Percentiles rank a stretch among this genome's conserved stretches.
These are phyloP conservation scores for Temnothorax longispinosus DNA, from an alignment of 1,140 invertebrate species.

Conservation along the genomic window DNA sequence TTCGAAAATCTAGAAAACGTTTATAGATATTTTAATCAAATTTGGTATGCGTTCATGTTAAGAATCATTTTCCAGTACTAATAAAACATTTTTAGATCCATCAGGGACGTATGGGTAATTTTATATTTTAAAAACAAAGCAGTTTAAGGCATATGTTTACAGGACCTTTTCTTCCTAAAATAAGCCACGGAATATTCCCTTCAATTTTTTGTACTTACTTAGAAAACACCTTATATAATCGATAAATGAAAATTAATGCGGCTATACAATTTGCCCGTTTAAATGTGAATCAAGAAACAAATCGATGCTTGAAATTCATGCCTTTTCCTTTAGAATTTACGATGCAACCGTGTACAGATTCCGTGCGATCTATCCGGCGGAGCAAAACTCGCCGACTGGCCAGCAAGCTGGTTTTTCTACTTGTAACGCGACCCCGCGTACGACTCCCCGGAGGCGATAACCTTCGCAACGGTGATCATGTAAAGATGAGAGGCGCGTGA, in stretches of 20 bases:
- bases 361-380: background rate
- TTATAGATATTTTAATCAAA: too few species aligned
- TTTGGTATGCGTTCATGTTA: too few species aligned
- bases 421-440: background rate
- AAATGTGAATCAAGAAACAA: background rate
- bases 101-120: too few species aligned
- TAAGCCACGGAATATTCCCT: too few species aligned
- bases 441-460: background rate
- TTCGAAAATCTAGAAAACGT: too few species aligned
- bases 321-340: background rate
- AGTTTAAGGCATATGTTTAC: too few species aligned
- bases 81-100: too few species aligned
- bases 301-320: background rate
- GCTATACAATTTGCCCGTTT: background rate
- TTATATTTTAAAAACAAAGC: too few species aligned
- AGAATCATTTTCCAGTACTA: too few species aligned
- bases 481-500: background rate
- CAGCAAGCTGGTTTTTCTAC: constrained; percentile 3
- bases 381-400: constrained; percentile 1
- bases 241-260: background rate
- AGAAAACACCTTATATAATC: too few species aligned
- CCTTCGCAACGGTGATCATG: background rate
- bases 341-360: background rate
- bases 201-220: too few species aligned
- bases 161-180: too few species aligned